Conservation (phyloP, 2,113 vertebrate species). For the Cyphomyrus discorhynchus region DNA sequence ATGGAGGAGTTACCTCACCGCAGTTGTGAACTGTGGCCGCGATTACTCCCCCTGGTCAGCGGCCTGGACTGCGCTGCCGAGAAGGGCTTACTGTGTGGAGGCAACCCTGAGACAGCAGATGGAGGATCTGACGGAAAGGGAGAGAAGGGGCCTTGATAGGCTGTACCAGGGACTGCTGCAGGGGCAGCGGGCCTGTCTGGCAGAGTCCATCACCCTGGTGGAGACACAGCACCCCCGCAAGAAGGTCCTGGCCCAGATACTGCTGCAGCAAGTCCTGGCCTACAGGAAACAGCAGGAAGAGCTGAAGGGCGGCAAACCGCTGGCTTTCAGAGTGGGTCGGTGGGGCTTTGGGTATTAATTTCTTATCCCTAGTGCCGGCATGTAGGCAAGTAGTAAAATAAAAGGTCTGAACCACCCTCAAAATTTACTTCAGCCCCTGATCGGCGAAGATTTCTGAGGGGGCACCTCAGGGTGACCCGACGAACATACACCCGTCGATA, state of each 20-base stretch:
- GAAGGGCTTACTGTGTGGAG: slow-evolving; percentile 50
- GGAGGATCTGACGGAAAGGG: slow-evolving; percentile 62
- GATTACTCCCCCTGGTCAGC: slow-evolving; percentile 13
- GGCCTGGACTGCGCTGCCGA: not conserved
- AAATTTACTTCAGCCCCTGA: not conserved
- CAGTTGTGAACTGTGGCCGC: not conserved
- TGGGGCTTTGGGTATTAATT: slow-evolving; percentile 24
- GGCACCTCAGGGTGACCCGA: not conserved
- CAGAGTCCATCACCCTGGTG: slow-evolving; percentile 87
- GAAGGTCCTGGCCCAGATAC: slow-evolving; percentile 81
- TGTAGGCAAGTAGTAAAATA: not conserved
- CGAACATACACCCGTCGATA: not conserved
- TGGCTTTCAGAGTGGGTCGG: slow-evolving; percentile 94
- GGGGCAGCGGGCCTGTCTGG: slow-evolving; percentile 80
- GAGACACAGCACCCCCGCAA: slow-evolving; percentile 86
- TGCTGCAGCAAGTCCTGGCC: slow-evolving; percentile 83
- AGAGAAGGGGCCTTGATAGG: slow-evolving; percentile 70
- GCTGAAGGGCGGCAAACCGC: slow-evolving; percentile 71
- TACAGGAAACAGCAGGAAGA: slow-evolving; percentile 74
- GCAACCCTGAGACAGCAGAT: slow-evolving; percentile 43
- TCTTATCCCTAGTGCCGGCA: not conserved
- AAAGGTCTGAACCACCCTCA: not conserved
- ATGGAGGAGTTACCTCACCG: not conserved
- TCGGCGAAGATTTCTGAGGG: not conserved
- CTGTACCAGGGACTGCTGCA: slow-evolving; percentile 74